These are phyloP conservation scores for Serilophus lunatus DNA, from an alignment of 2,113 vertebrate species.

Conservation along the genomic window DNA sequence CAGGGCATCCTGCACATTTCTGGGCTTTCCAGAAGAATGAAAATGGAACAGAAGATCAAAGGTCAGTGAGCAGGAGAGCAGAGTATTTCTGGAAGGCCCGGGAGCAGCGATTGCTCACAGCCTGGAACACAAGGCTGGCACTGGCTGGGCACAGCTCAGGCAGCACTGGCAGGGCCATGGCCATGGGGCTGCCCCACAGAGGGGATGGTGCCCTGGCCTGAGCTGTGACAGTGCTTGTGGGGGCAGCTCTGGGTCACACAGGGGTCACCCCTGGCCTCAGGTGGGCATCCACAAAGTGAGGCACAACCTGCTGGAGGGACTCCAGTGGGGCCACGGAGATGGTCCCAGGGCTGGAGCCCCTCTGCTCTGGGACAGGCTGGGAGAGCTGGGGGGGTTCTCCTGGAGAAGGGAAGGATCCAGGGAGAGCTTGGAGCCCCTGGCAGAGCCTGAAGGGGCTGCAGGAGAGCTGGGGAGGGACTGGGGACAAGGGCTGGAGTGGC, in stretches of 20 bases:
- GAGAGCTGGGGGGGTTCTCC: background rate
- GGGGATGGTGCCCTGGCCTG: accelerated
- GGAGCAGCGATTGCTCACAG: slow-evolving; percentile 8
- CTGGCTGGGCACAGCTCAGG: background rate
- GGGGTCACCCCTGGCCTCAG: accelerated
- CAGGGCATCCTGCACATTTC: background rate
- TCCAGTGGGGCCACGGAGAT: accelerated
- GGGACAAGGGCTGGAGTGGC: background rate
- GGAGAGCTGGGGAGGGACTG: no score
- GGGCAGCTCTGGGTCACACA: background rate
- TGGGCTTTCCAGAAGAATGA: slow-evolving; percentile 12
- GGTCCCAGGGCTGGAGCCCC: background rate
- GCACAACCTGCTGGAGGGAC: background rate
- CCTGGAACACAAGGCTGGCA: background rate
- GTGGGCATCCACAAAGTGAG: accelerated
- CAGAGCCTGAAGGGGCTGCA: background rate
- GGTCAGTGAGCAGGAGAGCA: slow-evolving; percentile 49
- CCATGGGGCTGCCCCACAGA: background rate
- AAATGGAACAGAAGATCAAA: slow-evolving; percentile 48
- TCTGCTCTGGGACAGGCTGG: no score
- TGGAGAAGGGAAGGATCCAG: background rate
- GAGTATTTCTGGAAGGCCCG: slow-evolving; percentile 29
- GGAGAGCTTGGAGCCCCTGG: background rate
- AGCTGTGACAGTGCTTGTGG: accelerated
- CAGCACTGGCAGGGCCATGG: background rate